Evolutionary conservation across 2,888 invertebrate species (phyloP).

Genomic region (Drosophila lacicola): DNA sequence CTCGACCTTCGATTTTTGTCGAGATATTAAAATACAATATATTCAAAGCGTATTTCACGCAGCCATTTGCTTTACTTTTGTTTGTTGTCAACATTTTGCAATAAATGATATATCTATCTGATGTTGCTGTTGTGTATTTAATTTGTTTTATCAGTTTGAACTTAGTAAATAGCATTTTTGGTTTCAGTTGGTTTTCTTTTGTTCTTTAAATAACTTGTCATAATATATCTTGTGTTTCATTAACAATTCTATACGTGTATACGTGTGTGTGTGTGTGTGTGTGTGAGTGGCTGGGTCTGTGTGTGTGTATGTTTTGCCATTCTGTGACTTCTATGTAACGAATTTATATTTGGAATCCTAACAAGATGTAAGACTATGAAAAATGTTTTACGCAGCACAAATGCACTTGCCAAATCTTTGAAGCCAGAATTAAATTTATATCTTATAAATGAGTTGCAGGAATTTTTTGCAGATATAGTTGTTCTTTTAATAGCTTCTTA

Average conservation of each 20-base stretch:
- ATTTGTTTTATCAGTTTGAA: conserved; percentile 66
- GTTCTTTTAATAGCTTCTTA: not conserved
- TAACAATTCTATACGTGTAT: conserved; percentile 60
- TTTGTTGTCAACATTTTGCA: conserved; percentile 61
- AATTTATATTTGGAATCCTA: conserved; percentile 52
- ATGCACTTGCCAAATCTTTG: conserved; percentile 34
- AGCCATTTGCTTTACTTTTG: conserved; percentile 57
- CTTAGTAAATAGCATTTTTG: conserved; percentile 61
- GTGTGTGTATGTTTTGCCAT: conserved; percentile 29
- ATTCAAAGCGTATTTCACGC: conserved; percentile 63
- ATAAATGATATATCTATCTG: conserved; percentile 72
- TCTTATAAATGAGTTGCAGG: not conserved
- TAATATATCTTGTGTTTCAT: conserved; percentile 68
- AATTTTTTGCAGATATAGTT: not conserved
- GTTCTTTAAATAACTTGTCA: conserved; percentile 64
- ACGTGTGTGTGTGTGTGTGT: conserved; percentile 22
- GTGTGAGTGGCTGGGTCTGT: conserved; percentile 31
- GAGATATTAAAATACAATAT: conserved; percentile 85
- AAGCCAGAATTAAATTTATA: not conserved
- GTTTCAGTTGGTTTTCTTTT: conserved; percentile 38
- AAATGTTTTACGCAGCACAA: conserved; percentile 40
- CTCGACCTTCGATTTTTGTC: conserved; percentile 85
- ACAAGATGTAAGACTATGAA: conserved; percentile 38
- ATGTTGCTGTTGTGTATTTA: conserved; percentile 57
- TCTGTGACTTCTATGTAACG: conserved; percentile 42